Conservation (phyloP, 92 coral and sea anemone species). For the Hydrozoanthus gracilis region DNA sequence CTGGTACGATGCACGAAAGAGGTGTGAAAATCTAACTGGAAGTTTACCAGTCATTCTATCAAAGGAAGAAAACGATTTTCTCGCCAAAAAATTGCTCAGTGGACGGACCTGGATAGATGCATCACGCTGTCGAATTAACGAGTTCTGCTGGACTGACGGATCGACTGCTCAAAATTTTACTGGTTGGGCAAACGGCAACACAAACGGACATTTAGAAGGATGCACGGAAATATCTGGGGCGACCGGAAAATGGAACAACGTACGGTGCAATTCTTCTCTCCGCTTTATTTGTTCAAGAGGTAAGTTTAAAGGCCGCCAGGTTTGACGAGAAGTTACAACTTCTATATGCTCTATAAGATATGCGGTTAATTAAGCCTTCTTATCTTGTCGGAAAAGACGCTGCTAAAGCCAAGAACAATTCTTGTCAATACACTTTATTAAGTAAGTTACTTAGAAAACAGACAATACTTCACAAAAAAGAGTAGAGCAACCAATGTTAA, state of each 20-base stretch:
- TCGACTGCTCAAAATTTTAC: background rate
- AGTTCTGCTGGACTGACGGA: constrained; percentile 22
- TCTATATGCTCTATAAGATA: too few relatives aligned
- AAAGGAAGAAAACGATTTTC: constrained; percentile 12
- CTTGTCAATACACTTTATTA: too few relatives aligned
- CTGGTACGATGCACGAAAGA: background rate
- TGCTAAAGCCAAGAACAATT: too few relatives aligned
- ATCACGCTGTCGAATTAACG: background rate
- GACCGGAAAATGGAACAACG: background rate
- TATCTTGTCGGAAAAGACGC: too few relatives aligned
- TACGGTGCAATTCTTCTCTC: background rate
- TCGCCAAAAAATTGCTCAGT: background rate
- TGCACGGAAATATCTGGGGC: background rate
- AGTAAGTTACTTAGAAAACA: too few relatives aligned
- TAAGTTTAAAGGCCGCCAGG: background rate
- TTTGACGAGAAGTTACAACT: too few relatives aligned
- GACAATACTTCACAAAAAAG: too few relatives aligned
- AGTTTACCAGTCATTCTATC: background rate
- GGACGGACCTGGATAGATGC: background rate
- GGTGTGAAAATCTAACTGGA: background rate
- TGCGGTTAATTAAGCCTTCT: too few relatives aligned
- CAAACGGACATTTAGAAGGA: background rate
- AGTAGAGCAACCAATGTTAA: too few relatives aligned
- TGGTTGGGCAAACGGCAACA: background rate
- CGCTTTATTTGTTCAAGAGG: background rate